phyloP scores from a whole-genome alignment of 2,113 vertebrate genomes.

The Origma solitaria region DNA sequence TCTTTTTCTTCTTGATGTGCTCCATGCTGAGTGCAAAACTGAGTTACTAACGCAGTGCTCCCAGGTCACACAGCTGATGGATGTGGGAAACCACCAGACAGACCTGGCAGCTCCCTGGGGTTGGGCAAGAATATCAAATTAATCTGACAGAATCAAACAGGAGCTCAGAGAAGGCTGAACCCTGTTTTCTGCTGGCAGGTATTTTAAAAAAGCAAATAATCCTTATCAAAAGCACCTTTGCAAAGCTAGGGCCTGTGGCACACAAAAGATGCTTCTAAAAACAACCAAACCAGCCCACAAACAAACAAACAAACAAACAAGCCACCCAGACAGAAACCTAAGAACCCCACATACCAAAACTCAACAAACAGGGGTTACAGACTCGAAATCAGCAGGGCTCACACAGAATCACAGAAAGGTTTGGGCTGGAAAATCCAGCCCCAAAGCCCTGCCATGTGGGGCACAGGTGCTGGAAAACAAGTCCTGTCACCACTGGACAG shows the following conservation, averaged over 20 bases:
- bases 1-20: not conserved
- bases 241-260: not conserved
- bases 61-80: not conserved
- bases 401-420: not conserved
- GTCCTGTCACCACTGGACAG: not conserved
- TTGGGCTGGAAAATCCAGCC: not conserved
- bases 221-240: not conserved
- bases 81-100: not conserved
- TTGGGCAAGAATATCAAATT: not conserved
- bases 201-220: not conserved
- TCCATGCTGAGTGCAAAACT: not conserved
- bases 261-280: not conserved
- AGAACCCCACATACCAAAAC: not conserved
- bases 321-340: not conserved
- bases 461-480: not conserved
- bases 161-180: not conserved
- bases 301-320: not conserved
- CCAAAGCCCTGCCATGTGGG: not conserved
- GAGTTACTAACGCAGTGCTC: not conserved
- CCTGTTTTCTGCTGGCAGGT: not conserved
- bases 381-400: not conserved
- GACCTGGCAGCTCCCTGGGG: not conserved
- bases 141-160: not conserved
- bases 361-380: not conserved
- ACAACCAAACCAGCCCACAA: not conserved